phyloP scores from a whole-genome alignment of 2,113 vertebrate genomes.

The Nansenia antarctica region DNA sequence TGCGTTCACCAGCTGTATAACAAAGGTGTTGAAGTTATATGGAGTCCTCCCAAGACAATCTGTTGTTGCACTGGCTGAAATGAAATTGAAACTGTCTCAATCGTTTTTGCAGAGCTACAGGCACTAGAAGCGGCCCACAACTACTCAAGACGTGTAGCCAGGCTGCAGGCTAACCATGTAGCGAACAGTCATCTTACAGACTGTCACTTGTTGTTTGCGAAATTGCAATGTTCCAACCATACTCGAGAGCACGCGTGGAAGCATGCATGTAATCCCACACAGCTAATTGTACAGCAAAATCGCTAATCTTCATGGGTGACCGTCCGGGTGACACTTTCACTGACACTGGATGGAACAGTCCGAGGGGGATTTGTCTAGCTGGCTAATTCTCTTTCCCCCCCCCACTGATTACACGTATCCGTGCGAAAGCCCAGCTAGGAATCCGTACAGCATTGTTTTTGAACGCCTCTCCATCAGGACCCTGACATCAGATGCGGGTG shows the following conservation, averaged over 20 bases:
- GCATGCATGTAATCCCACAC: neutral
- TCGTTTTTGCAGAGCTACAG: too few relatives aligned
- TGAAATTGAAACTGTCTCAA: too few relatives aligned
- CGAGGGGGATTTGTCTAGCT: constrained; percentile 49
- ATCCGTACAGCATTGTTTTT: constrained; percentile 72
- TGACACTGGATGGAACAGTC: constrained; percentile 28
- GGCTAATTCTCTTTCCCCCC: constrained; percentile 68
- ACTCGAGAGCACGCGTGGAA: neutral
- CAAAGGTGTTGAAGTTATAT: too few relatives aligned
- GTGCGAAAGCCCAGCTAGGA: constrained; percentile 73
- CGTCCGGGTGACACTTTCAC: neutral
- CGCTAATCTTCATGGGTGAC: neutral
- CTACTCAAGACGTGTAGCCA: too few relatives aligned
- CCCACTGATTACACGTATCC: constrained; percentile 69
- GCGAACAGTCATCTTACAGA: too few relatives aligned
- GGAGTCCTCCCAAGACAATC: too few relatives aligned
- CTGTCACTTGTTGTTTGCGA: too few relatives aligned
- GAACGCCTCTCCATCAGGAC: constrained; percentile 69
- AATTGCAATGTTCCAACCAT: neutral
- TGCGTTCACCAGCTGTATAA: too few relatives aligned
- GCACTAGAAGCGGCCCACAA: too few relatives aligned
- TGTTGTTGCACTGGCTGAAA: too few relatives aligned
- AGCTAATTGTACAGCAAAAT: neutral
- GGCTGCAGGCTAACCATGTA: too few relatives aligned
- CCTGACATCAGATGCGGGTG: constrained; percentile 70